Evolutionary conservation across 1,140 invertebrate genomes (phyloP), one percentile per base, ranked within the genome.

Genomic region (Cephus cinctus): DNA sequence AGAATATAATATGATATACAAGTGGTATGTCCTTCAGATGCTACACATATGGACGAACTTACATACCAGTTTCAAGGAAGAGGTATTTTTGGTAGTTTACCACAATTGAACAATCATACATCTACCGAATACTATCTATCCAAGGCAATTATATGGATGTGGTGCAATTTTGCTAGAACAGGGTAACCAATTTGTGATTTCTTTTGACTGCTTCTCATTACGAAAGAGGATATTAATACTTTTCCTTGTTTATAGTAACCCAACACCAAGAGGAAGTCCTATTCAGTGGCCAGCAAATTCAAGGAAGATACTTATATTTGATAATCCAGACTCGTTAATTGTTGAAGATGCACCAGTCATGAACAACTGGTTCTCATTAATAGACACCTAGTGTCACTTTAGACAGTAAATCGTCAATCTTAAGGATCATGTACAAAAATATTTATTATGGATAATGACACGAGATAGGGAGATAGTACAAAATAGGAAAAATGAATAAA

Each of bases 1-100:
- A 38, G 2, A 16, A 5, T 1, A 2, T 9, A 38, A n/a, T 38
- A 11, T 38, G 2, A 38, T n/a, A n/a, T n/a, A 11, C 11, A 2
- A 9, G 4, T 38, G 11, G 8, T 38, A 9, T 15, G n/a, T 9
- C 22, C 20, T 41, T 25, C 34, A 41, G 39, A n/a, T 14, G n/a
- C 39, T 12, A 41, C 39, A 20, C 39, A 41, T 20, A 41, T 41
- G 39, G 39, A 41, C 39, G 39, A 41, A 11, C 14, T 41, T 15
- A 23, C 39, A 11, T 41, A 41, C 22, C 20, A 18, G 39, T 41
- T 41, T 20, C 9, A 41, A 14, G 39, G 39, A 20, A 15, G 39
- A 18, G 39, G 39, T 12, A 18, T 41, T 15, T 41, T 41, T 20
- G 18, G 18, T 3, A 22, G 22, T 5, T 20, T 41, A 0, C 39